Evolutionary conservation across 2,797 vertebrate species (phyloP), one percentile per base, ranked within the genome.

Genomic region (Cuniculus paca): DNA sequence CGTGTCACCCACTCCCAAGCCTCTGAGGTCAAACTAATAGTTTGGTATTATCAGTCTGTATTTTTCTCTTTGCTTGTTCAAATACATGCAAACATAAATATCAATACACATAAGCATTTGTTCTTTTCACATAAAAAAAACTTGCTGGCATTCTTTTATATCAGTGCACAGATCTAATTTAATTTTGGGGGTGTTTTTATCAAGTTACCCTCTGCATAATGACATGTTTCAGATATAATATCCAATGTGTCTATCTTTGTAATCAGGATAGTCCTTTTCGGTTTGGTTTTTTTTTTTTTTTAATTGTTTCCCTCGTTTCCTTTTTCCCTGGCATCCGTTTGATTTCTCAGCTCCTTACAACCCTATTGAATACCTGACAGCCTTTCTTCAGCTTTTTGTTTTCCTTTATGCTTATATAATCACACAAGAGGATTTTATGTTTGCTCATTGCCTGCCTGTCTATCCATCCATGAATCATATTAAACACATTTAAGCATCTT

Each of bases 51-150:
- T 65, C 17, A 84, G 78, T 91, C 22, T 58, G 3, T 31, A 39
- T 10, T 28, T 58, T 82, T 94, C 16, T 54, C 24, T 92, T 88
- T 93, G 45, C 22, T 92, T 20, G 24, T 79, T 86, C 58, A 94
- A 75, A 88, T 63, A 70, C 42, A 34, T 45, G 34, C 20, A 89
- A 79, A 52, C n/a, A 61, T 39, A 88, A 70, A 77, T 54, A 45
- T 3, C 8, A 26, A 12, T 48, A 50, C 17, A 61, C 7, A 36
- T 22, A 85, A 56, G 19, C 90, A 45, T 42, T 85, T 88, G 45
- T 1, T 77, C 89, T 86, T 65, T 83, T 88, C 45, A 56, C 28
- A 79, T 84, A 50, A 78, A 31, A 78, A 68, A 68, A 75, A 63
- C 36, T 90, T 74, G 12, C 75, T 88, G 56, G 65, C 11, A 85